Conservation (phyloP, 2,888 invertebrate genomes). For the Parapristionchus giblindavisi region DNA sequence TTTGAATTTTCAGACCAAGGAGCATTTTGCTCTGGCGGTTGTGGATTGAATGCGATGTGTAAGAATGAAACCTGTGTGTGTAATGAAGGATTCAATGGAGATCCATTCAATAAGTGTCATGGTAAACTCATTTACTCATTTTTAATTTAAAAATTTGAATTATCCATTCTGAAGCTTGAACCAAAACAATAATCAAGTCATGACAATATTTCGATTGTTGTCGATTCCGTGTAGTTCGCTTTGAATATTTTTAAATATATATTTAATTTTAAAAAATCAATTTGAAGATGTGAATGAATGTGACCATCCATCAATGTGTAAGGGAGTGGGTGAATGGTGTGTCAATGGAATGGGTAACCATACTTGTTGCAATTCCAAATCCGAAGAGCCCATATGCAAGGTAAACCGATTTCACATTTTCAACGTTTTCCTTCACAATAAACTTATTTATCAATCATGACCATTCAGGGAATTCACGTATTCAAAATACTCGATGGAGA, state of each 20-base stretch:
- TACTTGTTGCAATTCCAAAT: slow-evolving; percentile 57
- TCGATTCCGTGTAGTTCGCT: neutral
- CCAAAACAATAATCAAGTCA: slow-evolving; percentile 1
- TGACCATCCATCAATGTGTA: slow-evolving; percentile 51
- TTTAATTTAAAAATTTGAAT: slow-evolving; percentile 19
- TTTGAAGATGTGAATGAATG: slow-evolving; percentile 65
- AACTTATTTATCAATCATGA: neutral
- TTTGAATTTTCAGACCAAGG: slow-evolving; percentile 60
- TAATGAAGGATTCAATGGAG: slow-evolving; percentile 86
- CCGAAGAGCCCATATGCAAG: slow-evolving; percentile 55
- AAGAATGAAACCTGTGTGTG: slow-evolving; percentile 79
- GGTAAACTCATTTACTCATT: slow-evolving; percentile 44
- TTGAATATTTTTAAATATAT: neutral
- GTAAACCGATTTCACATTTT: slow-evolving; percentile 12
- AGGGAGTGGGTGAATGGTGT: slow-evolving; percentile 63
- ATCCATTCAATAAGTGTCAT: slow-evolving; percentile 71
- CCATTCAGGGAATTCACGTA: slow-evolving; percentile 41
- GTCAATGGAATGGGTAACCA: slow-evolving; percentile 61
- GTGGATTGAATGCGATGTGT: slow-evolving; percentile 64
- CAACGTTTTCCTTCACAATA: neutral
- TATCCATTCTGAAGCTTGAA: neutral
- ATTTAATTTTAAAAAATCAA: neutral
- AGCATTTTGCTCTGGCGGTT: slow-evolving; percentile 63
- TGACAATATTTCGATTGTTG: neutral
- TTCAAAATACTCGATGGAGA: slow-evolving; percentile 37